A percentile compares a stretch with the other conserved stretches of the same genome.
Conservation (phyloP, 1,140 invertebrate genomes). For the Apis dorsata region DNA sequence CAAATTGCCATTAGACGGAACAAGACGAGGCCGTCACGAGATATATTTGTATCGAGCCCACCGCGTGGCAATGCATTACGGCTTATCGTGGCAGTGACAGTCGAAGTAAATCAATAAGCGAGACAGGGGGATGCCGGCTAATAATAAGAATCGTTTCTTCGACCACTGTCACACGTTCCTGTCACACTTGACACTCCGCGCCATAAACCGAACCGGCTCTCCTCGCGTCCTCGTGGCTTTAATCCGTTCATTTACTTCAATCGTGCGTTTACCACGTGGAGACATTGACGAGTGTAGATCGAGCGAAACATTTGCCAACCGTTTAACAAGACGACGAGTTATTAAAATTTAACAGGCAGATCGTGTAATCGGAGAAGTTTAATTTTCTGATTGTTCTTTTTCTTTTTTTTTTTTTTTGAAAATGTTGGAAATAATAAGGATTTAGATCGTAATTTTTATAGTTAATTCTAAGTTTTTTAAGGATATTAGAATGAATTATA, state of each 20-base stretch:
- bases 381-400: too few species aligned
- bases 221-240: not conserved
- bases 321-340: too few species aligned
- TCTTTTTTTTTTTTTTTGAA: too few species aligned
- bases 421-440: too few species aligned
- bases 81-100: constrained; percentile 69
- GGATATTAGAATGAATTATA: too few species aligned
- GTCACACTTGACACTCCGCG: constrained; percentile 1
- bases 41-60: constrained; percentile 54
- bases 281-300: too few species aligned
- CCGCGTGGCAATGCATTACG: constrained; percentile 68
- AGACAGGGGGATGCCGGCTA: constrained; percentile 56
- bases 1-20: constrained; percentile 12
- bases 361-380: too few species aligned
- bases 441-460: too few species aligned
- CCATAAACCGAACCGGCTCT: constrained; percentile 41
- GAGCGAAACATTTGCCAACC: too few species aligned
- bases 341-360: too few species aligned
- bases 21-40: constrained; percentile 61
- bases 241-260: not conserved
- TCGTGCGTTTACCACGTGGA: too few species aligned
- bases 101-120: constrained; percentile 70
- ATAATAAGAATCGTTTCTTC: constrained; percentile 65
- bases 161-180: constrained; percentile 24
- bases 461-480: too few species aligned